Evolutionary conservation across 1,140 invertebrate genomes (phyloP), one percentile per base, ranked within the genome.

Genomic region (Orussus abietinus): DNA sequence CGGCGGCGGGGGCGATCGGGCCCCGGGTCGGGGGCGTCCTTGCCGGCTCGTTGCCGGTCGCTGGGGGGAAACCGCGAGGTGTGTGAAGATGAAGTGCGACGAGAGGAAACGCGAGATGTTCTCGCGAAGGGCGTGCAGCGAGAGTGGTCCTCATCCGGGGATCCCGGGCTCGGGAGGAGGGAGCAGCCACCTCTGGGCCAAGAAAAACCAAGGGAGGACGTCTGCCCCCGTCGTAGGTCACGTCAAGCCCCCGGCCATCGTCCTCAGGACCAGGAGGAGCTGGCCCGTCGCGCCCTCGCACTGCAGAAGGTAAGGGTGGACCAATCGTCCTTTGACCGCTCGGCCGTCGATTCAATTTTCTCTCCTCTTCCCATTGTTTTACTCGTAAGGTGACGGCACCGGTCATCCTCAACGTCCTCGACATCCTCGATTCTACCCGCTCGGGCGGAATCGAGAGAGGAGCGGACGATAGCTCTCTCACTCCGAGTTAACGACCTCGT

Each of bases 211-310:
- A 48, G 81, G 81, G 62, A 67, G 80, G 12, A 82, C 81, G 5
- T 82, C 80, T 2, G 80, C 80, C 1, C 80, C 80, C 2, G 78
- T 82, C 40, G 81, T 83, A 67, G 78, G 79, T 21, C 70, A 75
- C 45, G 61, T 70, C 4, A 72, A 74, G 29, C 73, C 72, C 19
- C 69, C 76, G 0, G 79, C 75, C 4, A 74, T 83, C n/a, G 79
- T 82, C 21, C 68, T 82, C 9, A 72, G 80, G 14, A 82, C 80
- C 1, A 69, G 80, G 30, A 71, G 81, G 17, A 81, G 79, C 59
- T 82, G 81, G 81, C 81, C 80, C 0, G 80, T 81, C 13, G 81
- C 81, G 2, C 81, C 81, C 9, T 74, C 76, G 36, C 77, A 80
- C 2, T 79, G 75, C 53, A 71, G 77, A 70, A 81, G 80, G 80